phyloP scores from a whole-genome alignment of 1,140 invertebrate species.

The Cepaea nemoralis region DNA sequence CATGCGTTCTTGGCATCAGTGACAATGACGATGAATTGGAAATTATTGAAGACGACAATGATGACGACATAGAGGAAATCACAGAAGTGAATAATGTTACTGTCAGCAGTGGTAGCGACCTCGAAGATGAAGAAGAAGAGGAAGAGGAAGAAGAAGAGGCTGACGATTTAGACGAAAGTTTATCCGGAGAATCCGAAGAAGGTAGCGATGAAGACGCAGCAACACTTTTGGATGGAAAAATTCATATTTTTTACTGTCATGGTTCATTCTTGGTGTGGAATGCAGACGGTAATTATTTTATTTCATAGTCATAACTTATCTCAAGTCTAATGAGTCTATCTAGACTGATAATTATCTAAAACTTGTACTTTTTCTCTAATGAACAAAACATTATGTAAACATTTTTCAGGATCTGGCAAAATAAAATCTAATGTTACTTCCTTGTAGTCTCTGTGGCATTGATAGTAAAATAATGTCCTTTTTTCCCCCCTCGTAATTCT shows the following conservation, averaged over 20 bases:
- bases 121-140: background rate
- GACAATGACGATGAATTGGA: constrained; percentile 22
- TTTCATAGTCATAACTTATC: background rate
- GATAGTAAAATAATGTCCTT: too few relatives aligned
- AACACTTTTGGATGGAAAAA: constrained; percentile 41
- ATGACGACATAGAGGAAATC: background rate
- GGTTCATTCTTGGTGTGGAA: constrained; percentile 54
- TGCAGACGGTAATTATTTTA: constrained; percentile 49
- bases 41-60: constrained; percentile 12
- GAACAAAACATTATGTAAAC: too few relatives aligned
- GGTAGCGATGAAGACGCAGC: constrained; percentile 8
- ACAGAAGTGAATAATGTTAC: background rate
- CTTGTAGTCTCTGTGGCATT: too few relatives aligned
- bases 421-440: too few relatives aligned
- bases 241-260: constrained; percentile 45
- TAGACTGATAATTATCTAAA: too few relatives aligned
- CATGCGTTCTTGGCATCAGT: background rate
- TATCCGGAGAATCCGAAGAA: background rate
- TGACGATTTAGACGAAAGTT: constrained; percentile 1
- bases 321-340: too few relatives aligned
- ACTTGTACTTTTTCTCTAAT: too few relatives aligned
- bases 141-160: background rate
- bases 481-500: too few relatives aligned
- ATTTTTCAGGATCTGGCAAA: too few relatives aligned
- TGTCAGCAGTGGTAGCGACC: background rate